These are phyloP conservation scores for Anolis carolinensis DNA, from an alignment of 2,113 vertebrate genomes.

Conservation along the genomic window DNA sequence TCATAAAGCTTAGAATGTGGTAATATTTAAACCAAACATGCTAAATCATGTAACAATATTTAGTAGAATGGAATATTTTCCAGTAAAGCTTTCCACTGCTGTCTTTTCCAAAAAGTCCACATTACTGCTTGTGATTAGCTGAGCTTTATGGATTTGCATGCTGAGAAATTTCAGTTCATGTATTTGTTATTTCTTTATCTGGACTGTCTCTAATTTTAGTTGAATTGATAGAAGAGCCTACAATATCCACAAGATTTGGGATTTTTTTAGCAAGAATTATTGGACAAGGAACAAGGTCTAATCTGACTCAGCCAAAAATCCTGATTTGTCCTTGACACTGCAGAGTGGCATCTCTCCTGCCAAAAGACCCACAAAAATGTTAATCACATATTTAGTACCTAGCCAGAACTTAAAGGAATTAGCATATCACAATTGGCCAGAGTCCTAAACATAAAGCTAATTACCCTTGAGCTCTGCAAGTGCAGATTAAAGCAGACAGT, in stretches of 20 bases:
- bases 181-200: neutral
- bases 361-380: neutral
- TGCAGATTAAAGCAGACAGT: slow-evolving; percentile 7
- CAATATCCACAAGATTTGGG: neutral
- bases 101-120: too few species aligned
- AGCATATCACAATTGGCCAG: accelerated
- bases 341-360: neutral
- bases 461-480: slow-evolving; percentile 12
- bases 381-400: neutral
- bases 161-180: neutral
- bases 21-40: too few species aligned
- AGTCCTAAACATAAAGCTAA: slow-evolving; percentile 1
- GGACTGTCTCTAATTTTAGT: neutral
- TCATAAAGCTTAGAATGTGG: too few species aligned
- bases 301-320: neutral
- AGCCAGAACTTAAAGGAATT: neutral
- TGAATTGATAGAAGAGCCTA: neutral
- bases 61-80: too few species aligned
- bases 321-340: neutral
- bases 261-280: neutral
- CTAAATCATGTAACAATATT: too few species aligned
- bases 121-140: too few species aligned
- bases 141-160: neutral
- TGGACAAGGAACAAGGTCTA: neutral
- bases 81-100: too few species aligned